These are phyloP conservation scores for Acanthornis magna DNA, from an alignment of 2,797 vertebrate species.

Conservation along the genomic window DNA sequence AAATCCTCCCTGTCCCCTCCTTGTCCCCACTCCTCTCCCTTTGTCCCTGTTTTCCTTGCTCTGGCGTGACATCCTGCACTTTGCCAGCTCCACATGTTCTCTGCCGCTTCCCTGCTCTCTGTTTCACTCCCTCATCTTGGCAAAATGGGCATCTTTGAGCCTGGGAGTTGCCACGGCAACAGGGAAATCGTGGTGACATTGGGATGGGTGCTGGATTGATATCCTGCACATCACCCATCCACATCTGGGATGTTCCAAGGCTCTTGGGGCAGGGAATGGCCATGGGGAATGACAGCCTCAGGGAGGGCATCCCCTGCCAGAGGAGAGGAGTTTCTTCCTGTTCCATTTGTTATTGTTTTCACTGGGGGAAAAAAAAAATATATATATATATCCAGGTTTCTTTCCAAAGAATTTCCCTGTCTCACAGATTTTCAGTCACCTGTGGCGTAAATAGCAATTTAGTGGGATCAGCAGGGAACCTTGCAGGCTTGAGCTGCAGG, in stretches of 20 bases:
- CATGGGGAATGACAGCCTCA: not conserved
- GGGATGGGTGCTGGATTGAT: not conserved
- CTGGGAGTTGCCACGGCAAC: not conserved
- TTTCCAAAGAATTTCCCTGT: not conserved
- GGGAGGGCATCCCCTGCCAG: accelerated
- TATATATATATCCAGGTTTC: accelerated
- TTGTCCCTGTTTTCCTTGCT: not conserved
- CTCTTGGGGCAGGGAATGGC: accelerated
- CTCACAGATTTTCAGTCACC: not conserved
- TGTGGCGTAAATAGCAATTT: not conserved
- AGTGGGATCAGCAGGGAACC: not conserved
- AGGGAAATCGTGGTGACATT: accelerated
- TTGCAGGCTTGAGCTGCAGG: not conserved
- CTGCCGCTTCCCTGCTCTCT: not conserved
- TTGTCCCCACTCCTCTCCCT: not conserved
- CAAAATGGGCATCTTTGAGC: not conserved
- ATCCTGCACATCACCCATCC: accelerated
- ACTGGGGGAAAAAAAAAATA: not conserved
- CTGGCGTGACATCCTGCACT: not conserved
- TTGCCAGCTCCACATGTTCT: not conserved
- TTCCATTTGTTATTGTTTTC: not conserved
- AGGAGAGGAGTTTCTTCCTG: not conserved
- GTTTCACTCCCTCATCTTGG: not conserved
- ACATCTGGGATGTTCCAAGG: not conserved
- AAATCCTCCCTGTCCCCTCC: not conserved